Base-by-base conservation (phyloP, 2,888 invertebrate species). In the Tanytarsus gracilentus region DNA sequence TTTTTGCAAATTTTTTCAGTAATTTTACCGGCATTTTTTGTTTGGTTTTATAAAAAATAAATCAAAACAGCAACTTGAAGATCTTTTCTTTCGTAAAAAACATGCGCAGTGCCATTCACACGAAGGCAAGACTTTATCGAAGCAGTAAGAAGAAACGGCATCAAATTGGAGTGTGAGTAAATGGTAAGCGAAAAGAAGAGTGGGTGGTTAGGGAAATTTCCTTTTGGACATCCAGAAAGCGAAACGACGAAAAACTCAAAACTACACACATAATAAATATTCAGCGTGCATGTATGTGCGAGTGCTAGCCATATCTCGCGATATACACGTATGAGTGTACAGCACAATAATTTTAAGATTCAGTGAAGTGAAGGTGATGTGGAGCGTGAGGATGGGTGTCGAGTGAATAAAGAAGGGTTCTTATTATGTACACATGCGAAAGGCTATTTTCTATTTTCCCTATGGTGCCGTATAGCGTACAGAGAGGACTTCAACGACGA, bases 291-390 rank as follows among this genome's bases (percentile, higher is more conserved):
- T 56, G 40, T 56, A 56, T 56, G 21, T 44, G 56, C 40, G 56
- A 40, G 56, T 44, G 27, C 56, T 56, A 56, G 56, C 56, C 56
- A n/a, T n/a, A 56, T 56, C 40, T 56, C 56, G 56, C 56, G 56
- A 56, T 56, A 16, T 49, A 56, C n/a, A n/a, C n/a, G n/a, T n/a
- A n/a, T n/a, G n/a, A n/a, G n/a, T n/a, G n/a, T n/a, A n/a, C n/a
- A n/a, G n/a, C n/a, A n/a, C n/a, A n/a, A n/a, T 56, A 56, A 56
- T 44, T 56, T 56, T 56, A 56, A 56, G 56, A 56, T 40, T 40
- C 26, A 40, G 9, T 33, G 7, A 44, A 26, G 23, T 25, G 23
- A 4, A 44, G 56, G 8, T n/a, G 33, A 1, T n/a, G 30, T 16
- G n/a, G 25, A 21, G 25, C 18, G 3, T 30, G 26, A n/a, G 21